Evolutionary conservation across 2,888 invertebrate species (phyloP).

Genomic region (Acholoe squamosa): DNA sequence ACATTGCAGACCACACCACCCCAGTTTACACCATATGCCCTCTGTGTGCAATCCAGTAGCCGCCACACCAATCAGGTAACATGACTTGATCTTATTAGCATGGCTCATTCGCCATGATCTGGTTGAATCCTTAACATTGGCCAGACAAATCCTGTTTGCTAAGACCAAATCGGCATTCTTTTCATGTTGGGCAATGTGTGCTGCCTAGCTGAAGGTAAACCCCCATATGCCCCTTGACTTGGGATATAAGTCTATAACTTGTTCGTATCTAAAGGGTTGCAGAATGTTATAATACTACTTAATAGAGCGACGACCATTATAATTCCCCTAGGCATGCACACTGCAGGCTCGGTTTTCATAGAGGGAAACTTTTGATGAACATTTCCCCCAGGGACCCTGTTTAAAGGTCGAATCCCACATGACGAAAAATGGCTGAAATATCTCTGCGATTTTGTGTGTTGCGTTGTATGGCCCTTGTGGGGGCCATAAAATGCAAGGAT

Average conservation of each 20-base stretch:
- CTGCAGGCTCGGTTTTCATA: no score
- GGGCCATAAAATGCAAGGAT: no score
- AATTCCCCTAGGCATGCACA: no score
- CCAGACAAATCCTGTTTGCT: neutral
- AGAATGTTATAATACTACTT: neutral
- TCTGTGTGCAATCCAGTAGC: neutral
- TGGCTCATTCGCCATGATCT: neutral
- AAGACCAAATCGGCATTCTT: neutral
- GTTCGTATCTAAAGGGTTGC: neutral
- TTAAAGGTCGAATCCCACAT: no score
- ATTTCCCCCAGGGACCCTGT: no score
- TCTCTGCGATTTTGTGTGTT: no score
- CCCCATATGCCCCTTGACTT: neutral
- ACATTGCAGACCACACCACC: neutral
- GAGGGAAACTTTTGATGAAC: no score
- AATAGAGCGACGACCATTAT: no score
- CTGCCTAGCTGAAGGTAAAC: neutral
- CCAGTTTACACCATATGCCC: neutral
- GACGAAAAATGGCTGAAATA: no score
- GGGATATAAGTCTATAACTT: no score
- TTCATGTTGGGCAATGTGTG: neutral
- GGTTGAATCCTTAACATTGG: neutral
- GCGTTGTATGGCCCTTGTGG: no score
- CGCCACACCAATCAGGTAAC: neutral
- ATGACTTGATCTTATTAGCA: slow-evolving; percentile 15